Conservation (phyloP, 2,888 invertebrate genomes). For the Agriopis leucophaearia region DNA sequence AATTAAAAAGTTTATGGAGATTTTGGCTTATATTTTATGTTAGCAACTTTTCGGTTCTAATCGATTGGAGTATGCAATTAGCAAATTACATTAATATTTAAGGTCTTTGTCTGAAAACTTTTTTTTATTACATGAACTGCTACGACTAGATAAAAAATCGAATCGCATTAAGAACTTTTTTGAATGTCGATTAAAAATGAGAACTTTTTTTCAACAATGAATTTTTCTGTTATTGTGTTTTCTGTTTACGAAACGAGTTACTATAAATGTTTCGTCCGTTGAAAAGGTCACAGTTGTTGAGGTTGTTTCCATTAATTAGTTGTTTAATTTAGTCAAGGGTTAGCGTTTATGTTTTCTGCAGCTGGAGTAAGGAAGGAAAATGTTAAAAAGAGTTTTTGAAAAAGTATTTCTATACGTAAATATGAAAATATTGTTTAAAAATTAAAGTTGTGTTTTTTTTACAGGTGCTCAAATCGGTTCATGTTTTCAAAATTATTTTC, state of each 20-base stretch:
- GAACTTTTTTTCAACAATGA: not conserved
- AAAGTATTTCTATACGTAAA: too few species aligned
- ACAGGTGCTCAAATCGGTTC: too few species aligned
- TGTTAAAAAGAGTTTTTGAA: too few species aligned
- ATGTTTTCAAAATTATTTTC: too few species aligned
- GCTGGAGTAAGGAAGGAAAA: not conserved
- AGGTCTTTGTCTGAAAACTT: too few species aligned
- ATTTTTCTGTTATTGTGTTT: conserved; percentile 12
- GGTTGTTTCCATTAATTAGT: conserved; percentile 19
- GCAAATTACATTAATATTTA: too few species aligned
- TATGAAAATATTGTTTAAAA: not conserved
- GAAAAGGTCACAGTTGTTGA: conserved; percentile 13
- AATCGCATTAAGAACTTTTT: not conserved
- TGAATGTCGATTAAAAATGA: not conserved
- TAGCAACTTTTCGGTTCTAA: not conserved
- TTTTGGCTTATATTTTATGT: not conserved
- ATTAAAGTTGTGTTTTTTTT: too few species aligned
- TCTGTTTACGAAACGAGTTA: conserved; percentile 8
- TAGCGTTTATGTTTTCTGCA: not conserved
- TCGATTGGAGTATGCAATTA: not conserved
- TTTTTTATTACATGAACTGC: too few species aligned
- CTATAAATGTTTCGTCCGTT: conserved; percentile 12
- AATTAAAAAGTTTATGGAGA: not conserved
- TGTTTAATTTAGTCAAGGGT: conserved; percentile 12
- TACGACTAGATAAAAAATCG: too few species aligned